Base-by-base conservation (phyloP, 2,888 invertebrate genomes). In the Orthosia incerta region DNA sequence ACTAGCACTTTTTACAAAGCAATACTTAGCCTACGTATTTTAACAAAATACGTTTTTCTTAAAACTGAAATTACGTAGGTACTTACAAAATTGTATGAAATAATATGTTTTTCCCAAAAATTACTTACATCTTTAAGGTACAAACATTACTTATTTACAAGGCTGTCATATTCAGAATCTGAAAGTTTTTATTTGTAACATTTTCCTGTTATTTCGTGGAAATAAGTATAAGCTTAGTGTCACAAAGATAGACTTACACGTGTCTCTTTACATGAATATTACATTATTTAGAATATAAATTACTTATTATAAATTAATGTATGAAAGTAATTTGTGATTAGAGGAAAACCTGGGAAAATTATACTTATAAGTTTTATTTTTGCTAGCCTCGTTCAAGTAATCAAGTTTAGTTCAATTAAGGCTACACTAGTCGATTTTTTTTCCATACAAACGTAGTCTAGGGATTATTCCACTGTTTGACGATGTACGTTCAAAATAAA, bases 131-230 rank as follows among this genome's bases (percentile, higher is more conserved):
- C n/a, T 13, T 15, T 53, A 23, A 53, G 4, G 1, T 51, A 31
- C 23, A 18, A 65, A 73, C 59, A 62, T 70, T 71, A 67, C 39
- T 46, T 71, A 73, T 71, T 79, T 74, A 62, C 13, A 62, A 7
- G 46, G 50, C 70, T 80, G 76, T 75, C 63, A 75, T 55, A 16
- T 68, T 13, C 69, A 77, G 53, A 26, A 46, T 51, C 15, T 46
- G 12, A 51, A 26, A 26, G 5, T 1, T 53, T 60, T 31, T 62
- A 66, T 72, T 64, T 61, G 50, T 55, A 15, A 3, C 59, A 16
- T 31, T 65, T 63, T 62, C 48, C 39, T 26, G 39, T 56, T 56
- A 63, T 67, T 59, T 70, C 48, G 18, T 23, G 4, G 48, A 67
- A 79, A 67, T 57, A 4, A 15, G 2, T 15, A 46, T 11, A 3